These are phyloP conservation scores for Platyrinchus mystaceus DNA, from an alignment of 2,797 vertebrate species.

Conservation along the genomic window DNA sequence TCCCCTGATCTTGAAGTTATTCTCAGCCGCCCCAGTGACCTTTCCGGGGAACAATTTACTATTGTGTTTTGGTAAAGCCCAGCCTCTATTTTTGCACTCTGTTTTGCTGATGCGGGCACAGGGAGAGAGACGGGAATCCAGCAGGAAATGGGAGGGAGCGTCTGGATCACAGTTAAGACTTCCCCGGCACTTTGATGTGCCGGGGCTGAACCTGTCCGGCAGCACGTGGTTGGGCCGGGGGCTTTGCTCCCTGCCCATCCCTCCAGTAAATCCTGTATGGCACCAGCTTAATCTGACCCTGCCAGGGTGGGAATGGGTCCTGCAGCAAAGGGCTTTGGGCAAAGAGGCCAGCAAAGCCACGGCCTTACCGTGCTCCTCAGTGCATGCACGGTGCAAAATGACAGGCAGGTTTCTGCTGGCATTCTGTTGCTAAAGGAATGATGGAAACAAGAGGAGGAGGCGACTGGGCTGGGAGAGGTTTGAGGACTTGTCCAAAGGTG, in stretches of 20 bases:
- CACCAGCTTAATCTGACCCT: background rate
- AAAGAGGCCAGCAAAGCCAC: background rate
- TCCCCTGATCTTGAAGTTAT: background rate
- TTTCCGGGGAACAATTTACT: slow-evolving; percentile 67
- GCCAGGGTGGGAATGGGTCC: background rate
- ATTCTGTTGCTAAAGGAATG: background rate
- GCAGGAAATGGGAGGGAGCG: slow-evolving; percentile 64
- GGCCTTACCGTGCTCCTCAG: rapidly evolving
- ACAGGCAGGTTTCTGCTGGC: background rate
- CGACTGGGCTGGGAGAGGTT: background rate
- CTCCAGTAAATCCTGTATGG: rapidly evolving
- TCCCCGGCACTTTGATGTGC: slow-evolving; percentile 26
- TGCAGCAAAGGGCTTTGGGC: background rate
- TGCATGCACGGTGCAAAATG: rapidly evolving
- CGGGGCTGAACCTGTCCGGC: rapidly evolving
- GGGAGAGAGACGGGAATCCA: slow-evolving; percentile 42
- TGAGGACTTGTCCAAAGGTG: background rate
- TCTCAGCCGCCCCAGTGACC: slow-evolving; percentile 43
- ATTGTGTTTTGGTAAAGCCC: slow-evolving; percentile 63
- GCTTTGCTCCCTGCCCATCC: background rate
- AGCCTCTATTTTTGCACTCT: slow-evolving; percentile 67
- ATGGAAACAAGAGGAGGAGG: background rate
- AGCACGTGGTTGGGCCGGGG: background rate
- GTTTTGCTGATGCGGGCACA: slow-evolving; percentile 61
- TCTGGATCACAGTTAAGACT: background rate